phyloP scores from a whole-genome alignment of 2,113 vertebrate genomes.

The Cyrtonyx montezumae region DNA sequence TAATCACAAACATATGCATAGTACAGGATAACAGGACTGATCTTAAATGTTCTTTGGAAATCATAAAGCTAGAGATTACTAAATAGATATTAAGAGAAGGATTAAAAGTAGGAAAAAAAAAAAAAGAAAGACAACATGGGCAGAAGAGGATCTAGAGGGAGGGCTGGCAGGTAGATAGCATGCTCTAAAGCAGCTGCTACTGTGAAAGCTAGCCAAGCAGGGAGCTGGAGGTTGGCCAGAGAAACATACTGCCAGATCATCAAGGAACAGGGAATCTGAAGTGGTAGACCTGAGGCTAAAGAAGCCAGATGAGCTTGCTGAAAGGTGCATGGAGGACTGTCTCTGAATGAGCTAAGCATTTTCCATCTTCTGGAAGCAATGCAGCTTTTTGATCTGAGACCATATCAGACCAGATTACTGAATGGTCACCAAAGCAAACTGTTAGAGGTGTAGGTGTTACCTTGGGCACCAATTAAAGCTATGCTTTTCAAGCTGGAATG shows the following conservation, averaged over 20 bases:
- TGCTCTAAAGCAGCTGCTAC: background rate
- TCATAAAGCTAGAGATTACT: background rate
- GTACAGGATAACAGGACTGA: background rate
- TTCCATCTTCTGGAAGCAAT: conserved; percentile 38
- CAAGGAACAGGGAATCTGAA: background rate
- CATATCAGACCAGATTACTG: conserved; percentile 39
- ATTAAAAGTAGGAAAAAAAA: background rate
- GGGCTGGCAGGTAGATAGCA: background rate
- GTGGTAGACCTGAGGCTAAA: background rate
- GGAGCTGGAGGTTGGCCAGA: background rate
- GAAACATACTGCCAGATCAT: background rate
- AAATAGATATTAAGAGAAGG: background rate
- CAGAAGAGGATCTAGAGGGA: background rate
- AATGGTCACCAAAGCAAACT: conserved; percentile 23
- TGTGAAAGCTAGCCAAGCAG: background rate
- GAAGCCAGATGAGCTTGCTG: background rate
- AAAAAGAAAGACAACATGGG: background rate
- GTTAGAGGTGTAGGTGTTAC: background rate
- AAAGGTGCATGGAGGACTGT: background rate
- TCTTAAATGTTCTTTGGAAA: background rate
- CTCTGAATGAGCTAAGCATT: background rate
- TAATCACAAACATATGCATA: conserved; percentile 6
- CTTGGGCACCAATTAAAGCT: background rate
- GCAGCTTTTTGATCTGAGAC: conserved; percentile 32
- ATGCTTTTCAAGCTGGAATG: background rate